phyloP scores from a whole-genome alignment of 2,888 invertebrate genomes.

The Tolmerus cingulatus region DNA sequence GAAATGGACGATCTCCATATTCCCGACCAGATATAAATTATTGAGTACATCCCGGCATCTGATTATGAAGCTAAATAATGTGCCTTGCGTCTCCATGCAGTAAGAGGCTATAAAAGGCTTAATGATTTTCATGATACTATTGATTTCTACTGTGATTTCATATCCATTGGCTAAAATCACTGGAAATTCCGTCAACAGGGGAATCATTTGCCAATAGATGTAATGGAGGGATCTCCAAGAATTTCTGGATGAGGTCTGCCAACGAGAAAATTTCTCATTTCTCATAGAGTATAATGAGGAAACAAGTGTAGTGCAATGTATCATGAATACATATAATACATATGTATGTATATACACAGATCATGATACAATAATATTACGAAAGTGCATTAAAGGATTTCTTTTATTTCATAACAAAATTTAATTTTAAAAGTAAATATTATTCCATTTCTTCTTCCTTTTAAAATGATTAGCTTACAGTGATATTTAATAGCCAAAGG shows the following conservation, averaged over 20 bases:
- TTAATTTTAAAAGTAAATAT: no score
- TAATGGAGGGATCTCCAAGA: not conserved
- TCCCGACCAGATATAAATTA: conserved; percentile 12
- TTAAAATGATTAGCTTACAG: no score
- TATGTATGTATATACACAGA: no score
- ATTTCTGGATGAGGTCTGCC: not conserved
- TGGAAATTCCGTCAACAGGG: not conserved
- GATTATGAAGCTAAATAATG: conserved; percentile 9
- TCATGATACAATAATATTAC: no score
- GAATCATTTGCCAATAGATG: not conserved
- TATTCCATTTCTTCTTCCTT: no score
- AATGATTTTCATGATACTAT: conserved; percentile 8
- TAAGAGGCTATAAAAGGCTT: not conserved
- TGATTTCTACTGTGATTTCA: not conserved
- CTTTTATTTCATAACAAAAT: no score
- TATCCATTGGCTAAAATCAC: not conserved
- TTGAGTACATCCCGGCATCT: not conserved
- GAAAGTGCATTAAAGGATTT: no score
- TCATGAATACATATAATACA: no score
- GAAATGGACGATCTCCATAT: conserved; percentile 26
- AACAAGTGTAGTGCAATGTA: not conserved
- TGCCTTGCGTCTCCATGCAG: not conserved
- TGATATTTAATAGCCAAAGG: no score
- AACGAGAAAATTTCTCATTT: not conserved
- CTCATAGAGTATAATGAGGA: not conserved